Evolutionary conservation across 2,888 invertebrate species (phyloP).

Genomic region (Adelognathus sp.): DNA sequence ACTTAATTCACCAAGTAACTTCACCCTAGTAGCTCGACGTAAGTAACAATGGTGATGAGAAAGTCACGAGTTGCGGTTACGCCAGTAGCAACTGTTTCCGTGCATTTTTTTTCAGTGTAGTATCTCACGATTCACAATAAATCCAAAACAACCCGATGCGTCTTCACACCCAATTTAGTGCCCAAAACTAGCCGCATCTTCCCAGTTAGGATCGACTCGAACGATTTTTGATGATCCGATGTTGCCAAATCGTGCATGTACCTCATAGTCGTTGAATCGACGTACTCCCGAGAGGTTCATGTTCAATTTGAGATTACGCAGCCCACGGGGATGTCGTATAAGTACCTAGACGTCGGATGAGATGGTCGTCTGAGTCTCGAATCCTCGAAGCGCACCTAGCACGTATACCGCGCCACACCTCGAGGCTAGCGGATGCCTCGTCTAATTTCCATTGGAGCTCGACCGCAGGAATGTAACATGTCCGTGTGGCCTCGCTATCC

Average conservation of each 20-base stretch:
- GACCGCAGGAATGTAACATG: conserved; percentile 52
- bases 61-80: too few species aligned
- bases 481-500: conserved; percentile 2
- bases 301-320: conserved; percentile 40
- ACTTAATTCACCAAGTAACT: too few species aligned
- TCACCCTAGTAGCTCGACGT: too few species aligned
- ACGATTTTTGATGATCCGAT: neutral
- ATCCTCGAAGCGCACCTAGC: conserved; percentile 5
- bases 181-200: too few species aligned
- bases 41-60: conserved; percentile 35
- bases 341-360: conserved; percentile 7
- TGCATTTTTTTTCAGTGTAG: too few species aligned
- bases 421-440: conserved; percentile 8
- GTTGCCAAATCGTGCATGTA: neutral
- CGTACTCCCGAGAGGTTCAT: neutral
- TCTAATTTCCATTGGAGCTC: conserved; percentile 51
- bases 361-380: neutral
- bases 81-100: too few species aligned
- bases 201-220: neutral
- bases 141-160: too few species aligned
- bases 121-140: too few species aligned
- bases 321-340: conserved; percentile 1
- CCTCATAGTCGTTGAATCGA: neutral
- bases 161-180: too few species aligned
- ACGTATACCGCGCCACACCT: conserved; percentile 1